Evolutionary conservation across 2,113 vertebrate species (phyloP), one percentile per base, ranked within the genome.

Genomic region (Sinocyclocheilus rhinocerous): DNA sequence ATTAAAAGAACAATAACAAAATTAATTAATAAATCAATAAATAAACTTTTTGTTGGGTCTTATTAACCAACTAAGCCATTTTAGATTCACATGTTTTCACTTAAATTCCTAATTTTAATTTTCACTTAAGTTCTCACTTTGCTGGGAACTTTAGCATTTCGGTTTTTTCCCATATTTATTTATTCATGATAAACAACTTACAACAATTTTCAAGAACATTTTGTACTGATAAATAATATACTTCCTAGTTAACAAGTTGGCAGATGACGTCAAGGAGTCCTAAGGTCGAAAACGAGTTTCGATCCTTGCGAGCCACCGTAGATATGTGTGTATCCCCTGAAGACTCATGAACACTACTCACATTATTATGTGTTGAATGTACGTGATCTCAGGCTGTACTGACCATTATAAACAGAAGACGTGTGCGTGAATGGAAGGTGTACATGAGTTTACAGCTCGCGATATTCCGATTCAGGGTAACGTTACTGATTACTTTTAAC

Each of bases 271-370:
- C 10, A 13, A 33, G 1, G 24, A 67, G 16, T 67, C 4, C 59
- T 63, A 18, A 36, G 1, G 11, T 29, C n/a, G 9, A 33, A 70
- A 70, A 52, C 24, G 63, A 52, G 18, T 82, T 82, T 29, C 33
- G 45, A 26, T 13, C 48, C 33, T 2, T 57, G 3, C 76, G 69
- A 20, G 87, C 78, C 84, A 70, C 87, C 87, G 78, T 88, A 88
- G 24, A 20, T 57, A n/a, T 76, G 8, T 13, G 33, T 65, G 45
- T 48, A 50, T 52, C 24, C 8, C 11, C 75, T 2, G 13, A 11
- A 33, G 24, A 20, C n/a, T 77, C 7, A 24, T 4, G 24, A 77
- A 45, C 42, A 24, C 22, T 45, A 6, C 7, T 45, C 22, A 75
- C 39, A n/a, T 48, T 48, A 15, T 24, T 73, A 39, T 70, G 69